Percentiles rank a stretch among this genome's conserved stretches.
Conservation (phyloP, 1,140 invertebrate genomes). For the Trichonephila clavata region DNA sequence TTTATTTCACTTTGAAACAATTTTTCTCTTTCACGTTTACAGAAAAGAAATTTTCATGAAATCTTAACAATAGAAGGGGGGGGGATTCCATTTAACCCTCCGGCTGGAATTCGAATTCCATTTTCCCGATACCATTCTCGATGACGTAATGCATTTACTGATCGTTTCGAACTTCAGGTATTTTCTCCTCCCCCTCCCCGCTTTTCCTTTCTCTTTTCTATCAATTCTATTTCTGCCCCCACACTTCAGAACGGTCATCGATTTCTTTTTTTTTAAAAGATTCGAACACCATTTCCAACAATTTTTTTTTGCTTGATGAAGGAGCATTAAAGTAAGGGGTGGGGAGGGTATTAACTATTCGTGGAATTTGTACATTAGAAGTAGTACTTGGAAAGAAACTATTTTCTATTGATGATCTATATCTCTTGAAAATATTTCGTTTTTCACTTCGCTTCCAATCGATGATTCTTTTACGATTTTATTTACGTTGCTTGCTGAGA, state of each 20-base stretch:
- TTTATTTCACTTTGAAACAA: constrained; percentile 1
- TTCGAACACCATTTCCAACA: constrained; percentile 22
- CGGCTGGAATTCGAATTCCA: constrained; percentile 56
- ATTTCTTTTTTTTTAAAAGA: constrained; percentile 63
- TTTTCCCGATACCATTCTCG: constrained; percentile 70
- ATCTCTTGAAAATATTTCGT: neutral
- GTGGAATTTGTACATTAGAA: neutral
- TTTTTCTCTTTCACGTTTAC: constrained; percentile 9
- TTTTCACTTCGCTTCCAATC: neutral
- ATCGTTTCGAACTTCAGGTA: constrained; percentile 59
- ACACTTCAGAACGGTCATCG: constrained; percentile 24
- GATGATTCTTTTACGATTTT: too few species aligned
- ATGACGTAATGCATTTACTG: constrained; percentile 71
- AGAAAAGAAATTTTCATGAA: constrained; percentile 38
- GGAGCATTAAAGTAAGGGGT: neutral
- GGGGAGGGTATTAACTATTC: constrained; percentile 20
- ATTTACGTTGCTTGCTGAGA: too few species aligned
- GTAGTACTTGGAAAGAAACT: constrained; percentile 3
- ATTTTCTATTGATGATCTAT: neutral
- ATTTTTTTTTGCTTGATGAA: constrained; percentile 30
- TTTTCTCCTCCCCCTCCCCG: neutral
- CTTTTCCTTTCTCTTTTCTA: neutral
- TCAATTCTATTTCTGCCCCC: neutral
- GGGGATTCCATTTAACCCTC: neutral
- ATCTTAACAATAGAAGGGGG: constrained; percentile 5